Evolutionary conservation across 2,888 invertebrate genomes (phyloP), one percentile per base, ranked within the genome.

Genomic region (Lordiphosa andalusiaca): DNA sequence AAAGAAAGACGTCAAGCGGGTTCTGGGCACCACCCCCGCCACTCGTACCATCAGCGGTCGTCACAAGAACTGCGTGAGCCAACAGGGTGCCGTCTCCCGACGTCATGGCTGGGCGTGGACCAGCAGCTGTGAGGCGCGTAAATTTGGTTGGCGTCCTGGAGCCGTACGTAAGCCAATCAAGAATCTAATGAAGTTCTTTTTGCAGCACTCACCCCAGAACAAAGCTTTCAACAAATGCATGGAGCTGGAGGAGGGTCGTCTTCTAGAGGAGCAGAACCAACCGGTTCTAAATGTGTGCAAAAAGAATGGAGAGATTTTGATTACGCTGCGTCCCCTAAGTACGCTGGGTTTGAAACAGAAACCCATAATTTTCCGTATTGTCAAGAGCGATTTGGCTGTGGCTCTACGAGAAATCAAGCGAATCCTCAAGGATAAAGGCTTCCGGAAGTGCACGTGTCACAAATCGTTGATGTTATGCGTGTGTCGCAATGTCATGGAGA

Each of bases 21-120:
- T 37, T 0, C 47, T 55, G 19, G 12, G 2, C 21, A 13, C 12
- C 9, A 1, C 10, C 51, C 6, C 40, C 46, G 23, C 16, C 36
- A 44, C 13, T 7, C 21, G 59, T 16, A 25, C 54, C 9, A 16
- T 25, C 9, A 23, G 49, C 5, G 10, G 21, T 9, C 16, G 70
- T 7, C 75, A 75, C 44, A 75, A 62, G 36, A 16, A 40, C 19
- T 75, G 80, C 25, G 23, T 66, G 3, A 54, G 30, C 2, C 61
- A 42, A 4, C 7, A 46, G 0, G 47, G 88, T 16, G 88, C 90
- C 0, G 93, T 93, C 0, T 93, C 93, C 0, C 87, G 90, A 0
- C 85, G 90, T 38, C 93, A 93, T 92, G 94, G 94, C 0, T 94
- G 94, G 94, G 83, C 92, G 21, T 94, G 94, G 94, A 92, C 70